Evolutionary conservation across 2,797 vertebrate species (phyloP), one percentile per base, ranked within the genome.

Genomic region (Pachyuromys duprasi): DNA sequence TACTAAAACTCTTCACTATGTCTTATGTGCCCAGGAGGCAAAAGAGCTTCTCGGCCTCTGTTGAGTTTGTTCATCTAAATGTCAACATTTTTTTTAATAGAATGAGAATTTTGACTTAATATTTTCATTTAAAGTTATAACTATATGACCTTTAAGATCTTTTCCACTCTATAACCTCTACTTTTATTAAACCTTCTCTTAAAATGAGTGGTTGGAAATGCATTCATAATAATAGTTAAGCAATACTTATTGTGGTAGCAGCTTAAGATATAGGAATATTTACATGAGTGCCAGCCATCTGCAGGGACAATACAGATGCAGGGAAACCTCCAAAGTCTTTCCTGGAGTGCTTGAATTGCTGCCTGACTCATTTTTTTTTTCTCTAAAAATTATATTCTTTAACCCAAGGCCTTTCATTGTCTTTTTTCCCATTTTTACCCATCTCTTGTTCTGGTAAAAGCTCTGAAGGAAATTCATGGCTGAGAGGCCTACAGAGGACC

Each of bases 21-120:
- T 96, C 55, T 75, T 90, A 78, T 90, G 72, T 90, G 53, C 94
- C 90, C 74, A 31, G 76, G 49, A 93, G 94, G 75, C 69, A 80
- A 81, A 94, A 92, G 72, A 89, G 20, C 57, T 45, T 42, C 14
- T 33, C 86, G 81, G 39, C 20, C 60, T 95, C 45, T 84, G 36
- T 93, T 96, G 86, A 94, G 84, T 96, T 92, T 92, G 65, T 96
- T 95, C 83, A 79, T 93, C 86, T 94, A 80, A 97, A 97, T 96
- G 91, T 95, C 93, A 97, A 83, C 57, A 69, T 57, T 82, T 90
- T 95, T 92, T 96, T 94, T 78, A 93, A 63, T 69, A 49, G 79
- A 97, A 95, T 89, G n/a, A 93, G 81, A 95, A 75, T 94, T 96
- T 88, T 92, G 74, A 91, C n/a, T 90, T 94, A 91, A 93, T 93